These are phyloP conservation scores for Synodontis membranacea DNA, from an alignment of 2,113 vertebrate genomes.

Conservation along the genomic window DNA sequence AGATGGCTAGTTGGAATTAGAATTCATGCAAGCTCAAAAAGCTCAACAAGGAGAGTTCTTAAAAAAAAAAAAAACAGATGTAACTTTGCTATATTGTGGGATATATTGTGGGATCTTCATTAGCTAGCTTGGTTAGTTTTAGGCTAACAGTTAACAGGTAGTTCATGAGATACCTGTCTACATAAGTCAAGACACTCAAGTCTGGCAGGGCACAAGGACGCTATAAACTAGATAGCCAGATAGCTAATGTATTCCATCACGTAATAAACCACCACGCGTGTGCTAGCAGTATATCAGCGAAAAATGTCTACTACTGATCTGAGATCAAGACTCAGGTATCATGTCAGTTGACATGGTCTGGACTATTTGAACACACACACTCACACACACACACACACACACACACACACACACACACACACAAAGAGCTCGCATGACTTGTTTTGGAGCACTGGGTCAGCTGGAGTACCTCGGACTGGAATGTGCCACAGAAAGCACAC, in stretches of 20 bases:
- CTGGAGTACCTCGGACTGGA: constrained; percentile 57
- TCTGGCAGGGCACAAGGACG: background rate
- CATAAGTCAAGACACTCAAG: background rate
- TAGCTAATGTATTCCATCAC: constrained; percentile 3
- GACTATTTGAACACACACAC: background rate
- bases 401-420: background rate
- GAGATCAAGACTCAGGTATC: background rate
- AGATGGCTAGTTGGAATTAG: background rate
- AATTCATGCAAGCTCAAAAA: background rate
- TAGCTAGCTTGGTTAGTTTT: background rate
- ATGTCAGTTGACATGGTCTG: background rate
- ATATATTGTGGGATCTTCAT: no score
- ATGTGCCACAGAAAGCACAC: constrained; percentile 62
- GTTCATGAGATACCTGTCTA: background rate
- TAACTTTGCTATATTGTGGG: background rate
- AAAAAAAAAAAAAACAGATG: background rate
- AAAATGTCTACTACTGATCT: background rate
- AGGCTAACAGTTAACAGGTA: background rate
- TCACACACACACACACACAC: background rate
- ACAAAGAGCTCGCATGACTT: constrained; percentile 45
- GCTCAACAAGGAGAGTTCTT: background rate
- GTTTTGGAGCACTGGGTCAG: constrained; percentile 63
- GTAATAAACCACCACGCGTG: background rate
- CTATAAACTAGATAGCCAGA: background rate
- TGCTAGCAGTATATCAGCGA: background rate